Evolutionary conservation across 2,113 vertebrate genomes (phyloP).

Genomic region (Arothron firmamentum): DNA sequence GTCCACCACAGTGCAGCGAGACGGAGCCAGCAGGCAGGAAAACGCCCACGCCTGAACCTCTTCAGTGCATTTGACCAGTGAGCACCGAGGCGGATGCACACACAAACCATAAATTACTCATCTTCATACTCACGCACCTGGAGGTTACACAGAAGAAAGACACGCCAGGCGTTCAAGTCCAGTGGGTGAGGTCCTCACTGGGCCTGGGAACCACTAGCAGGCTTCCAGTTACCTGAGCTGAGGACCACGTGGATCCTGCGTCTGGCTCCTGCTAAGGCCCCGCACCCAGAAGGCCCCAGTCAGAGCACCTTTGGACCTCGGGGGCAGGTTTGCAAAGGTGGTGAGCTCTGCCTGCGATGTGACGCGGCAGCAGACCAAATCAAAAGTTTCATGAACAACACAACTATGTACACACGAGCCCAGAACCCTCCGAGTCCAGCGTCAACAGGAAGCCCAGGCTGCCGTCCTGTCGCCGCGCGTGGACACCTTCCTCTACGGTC

Average conservation of each 20-base stretch:
- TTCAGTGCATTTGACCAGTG: slow-evolving; percentile 34
- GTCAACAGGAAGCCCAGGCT: background rate
- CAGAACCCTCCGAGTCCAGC: background rate
- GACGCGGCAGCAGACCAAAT: background rate
- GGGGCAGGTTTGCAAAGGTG: slow-evolving; percentile 8
- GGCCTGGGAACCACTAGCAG: slow-evolving; percentile 50
- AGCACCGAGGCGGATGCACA: slow-evolving; percentile 19
- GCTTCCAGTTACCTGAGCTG: slow-evolving; percentile 65
- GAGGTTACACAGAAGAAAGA: background rate
- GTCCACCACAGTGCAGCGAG: slow-evolving; percentile 23
- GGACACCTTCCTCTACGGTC: slow-evolving; percentile 32
- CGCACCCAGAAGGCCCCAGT: slow-evolving; percentile 31
- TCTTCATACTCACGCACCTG: slow-evolving; percentile 8
- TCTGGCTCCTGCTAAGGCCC: slow-evolving; percentile 43
- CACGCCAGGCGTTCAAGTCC: slow-evolving; percentile 15
- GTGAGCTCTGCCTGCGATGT: slow-evolving; percentile 16
- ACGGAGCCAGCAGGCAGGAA: slow-evolving; percentile 8
- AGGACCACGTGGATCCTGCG: slow-evolving; percentile 39
- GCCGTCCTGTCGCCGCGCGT: background rate
- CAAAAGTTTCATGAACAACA: background rate
- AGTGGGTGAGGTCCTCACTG: slow-evolving; percentile 30
- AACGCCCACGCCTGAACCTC: slow-evolving; percentile 18
- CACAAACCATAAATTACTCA: background rate
- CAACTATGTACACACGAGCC: slow-evolving; percentile 7
- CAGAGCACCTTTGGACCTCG: background rate